These are phyloP conservation scores for Rhabdornis inornatus DNA, from an alignment of 2,113 vertebrate species.

Conservation along the genomic window DNA sequence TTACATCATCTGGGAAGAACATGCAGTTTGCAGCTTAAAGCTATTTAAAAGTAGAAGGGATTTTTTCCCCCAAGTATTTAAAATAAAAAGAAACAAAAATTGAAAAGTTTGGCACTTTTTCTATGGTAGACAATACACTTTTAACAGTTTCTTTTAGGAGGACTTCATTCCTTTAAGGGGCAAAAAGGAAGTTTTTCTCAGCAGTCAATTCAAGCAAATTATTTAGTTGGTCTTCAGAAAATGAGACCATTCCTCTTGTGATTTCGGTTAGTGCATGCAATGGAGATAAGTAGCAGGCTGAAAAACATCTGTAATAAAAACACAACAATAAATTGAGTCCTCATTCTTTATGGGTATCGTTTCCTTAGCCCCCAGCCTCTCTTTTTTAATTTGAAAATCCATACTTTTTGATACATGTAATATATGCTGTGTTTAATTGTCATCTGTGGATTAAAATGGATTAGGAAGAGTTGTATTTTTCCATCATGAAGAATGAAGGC, in stretches of 20 bases:
- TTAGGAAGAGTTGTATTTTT: neutral
- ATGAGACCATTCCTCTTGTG: neutral
- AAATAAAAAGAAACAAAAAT: neutral
- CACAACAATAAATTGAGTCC: neutral
- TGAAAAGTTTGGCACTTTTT: neutral
- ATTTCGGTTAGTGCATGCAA: neutral
- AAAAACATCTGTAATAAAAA: neutral
- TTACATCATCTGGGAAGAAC: neutral
- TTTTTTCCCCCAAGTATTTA: fast-evolving
- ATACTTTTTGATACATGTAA: neutral
- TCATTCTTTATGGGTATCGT: fast-evolving
- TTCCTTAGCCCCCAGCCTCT: neutral
- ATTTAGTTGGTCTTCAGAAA: neutral
- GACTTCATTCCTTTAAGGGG: neutral
- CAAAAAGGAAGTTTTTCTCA: neutral
- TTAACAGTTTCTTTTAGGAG: neutral
- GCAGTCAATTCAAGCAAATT: neutral
- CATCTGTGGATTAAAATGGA: neutral
- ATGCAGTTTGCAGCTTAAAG: neutral
- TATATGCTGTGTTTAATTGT: neutral
- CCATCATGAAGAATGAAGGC: neutral
- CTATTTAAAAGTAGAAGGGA: neutral
- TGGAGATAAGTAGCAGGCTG: neutral
- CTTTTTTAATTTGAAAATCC: neutral
- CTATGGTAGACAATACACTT: neutral